Percentiles rank a stretch among this genome's conserved stretches.
Conservation (phyloP, 2,113 vertebrate species). For the Cavia aperea region DNA sequence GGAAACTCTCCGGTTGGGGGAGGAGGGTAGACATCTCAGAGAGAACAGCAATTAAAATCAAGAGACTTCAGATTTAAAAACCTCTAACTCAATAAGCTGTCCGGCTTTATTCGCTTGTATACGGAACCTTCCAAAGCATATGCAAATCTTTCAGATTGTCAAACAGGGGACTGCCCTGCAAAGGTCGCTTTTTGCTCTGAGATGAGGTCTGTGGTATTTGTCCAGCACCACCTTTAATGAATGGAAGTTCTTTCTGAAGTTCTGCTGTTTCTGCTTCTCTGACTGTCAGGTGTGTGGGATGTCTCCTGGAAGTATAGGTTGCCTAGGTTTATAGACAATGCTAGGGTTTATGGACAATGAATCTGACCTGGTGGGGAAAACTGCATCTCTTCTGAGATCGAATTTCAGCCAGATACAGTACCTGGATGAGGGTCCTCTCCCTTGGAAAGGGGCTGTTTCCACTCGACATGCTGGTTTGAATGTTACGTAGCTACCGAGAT, state of each 20-base stretch:
- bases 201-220: accelerated
- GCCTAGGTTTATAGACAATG: not conserved
- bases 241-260: not conserved
- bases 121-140: not conserved
- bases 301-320: not conserved
- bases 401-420: not conserved
- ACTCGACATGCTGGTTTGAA: not conserved
- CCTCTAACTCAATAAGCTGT: not conserved
- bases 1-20: not conserved
- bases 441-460: not conserved
- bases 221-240: not conserved
- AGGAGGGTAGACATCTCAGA: not conserved
- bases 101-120: not conserved
- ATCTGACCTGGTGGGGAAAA: not conserved
- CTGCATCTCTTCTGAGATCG: not conserved
- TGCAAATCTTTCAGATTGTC: not conserved
- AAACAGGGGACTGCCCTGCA: not conserved
- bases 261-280: not conserved
- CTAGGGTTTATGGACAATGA: not conserved
- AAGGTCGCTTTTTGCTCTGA: not conserved
- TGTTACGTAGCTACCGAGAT: not conserved
- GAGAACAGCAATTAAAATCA: not conserved
- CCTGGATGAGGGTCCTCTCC: not conserved
- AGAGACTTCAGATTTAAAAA: not conserved
- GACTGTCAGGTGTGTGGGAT: accelerated